These are phyloP conservation scores for Strigops habroptila DNA, from an alignment of 2,113 vertebrate species.

Conservation along the genomic window DNA sequence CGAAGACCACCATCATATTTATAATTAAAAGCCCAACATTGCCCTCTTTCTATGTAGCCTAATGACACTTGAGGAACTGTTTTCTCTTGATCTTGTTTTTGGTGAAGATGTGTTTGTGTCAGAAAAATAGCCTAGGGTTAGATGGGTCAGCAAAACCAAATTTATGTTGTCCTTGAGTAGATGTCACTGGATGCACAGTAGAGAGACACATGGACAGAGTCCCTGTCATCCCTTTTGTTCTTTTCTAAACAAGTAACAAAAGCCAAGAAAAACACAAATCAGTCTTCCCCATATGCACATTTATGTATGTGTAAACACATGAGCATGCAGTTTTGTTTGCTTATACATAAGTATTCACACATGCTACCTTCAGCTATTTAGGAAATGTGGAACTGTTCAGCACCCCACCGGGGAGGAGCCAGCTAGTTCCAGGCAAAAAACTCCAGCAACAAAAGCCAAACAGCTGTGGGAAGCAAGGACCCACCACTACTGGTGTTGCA, in stretches of 20 bases:
- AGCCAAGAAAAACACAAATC: not conserved
- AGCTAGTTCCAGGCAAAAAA: not conserved
- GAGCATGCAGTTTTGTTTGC: not conserved
- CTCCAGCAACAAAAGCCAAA: not conserved
- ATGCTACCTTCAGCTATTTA: not conserved
- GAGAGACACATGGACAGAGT: not conserved
- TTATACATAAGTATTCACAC: not conserved
- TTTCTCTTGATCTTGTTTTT: not conserved
- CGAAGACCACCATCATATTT: not conserved
- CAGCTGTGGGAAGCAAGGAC: not conserved
- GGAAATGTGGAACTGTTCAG: not conserved
- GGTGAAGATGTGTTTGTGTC: rapidly evolving
- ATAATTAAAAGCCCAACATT: not conserved
- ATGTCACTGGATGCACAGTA: not conserved
- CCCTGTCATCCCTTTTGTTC: not conserved
- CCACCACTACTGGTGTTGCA: not conserved
- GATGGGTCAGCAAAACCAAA: not conserved
- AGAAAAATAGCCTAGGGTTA: not conserved
- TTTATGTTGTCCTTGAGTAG: not conserved
- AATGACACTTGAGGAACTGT: not conserved
- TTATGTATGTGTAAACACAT: not conserved
- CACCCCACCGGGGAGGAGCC: not conserved
- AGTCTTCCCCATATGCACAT: not conserved
- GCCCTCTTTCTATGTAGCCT: not conserved
- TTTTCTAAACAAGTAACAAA: not conserved